A percentile compares a stretch with the other conserved stretches of the same genome.
Conservation (phyloP, 2,113 vertebrate species). For the Calonectris borealis region DNA sequence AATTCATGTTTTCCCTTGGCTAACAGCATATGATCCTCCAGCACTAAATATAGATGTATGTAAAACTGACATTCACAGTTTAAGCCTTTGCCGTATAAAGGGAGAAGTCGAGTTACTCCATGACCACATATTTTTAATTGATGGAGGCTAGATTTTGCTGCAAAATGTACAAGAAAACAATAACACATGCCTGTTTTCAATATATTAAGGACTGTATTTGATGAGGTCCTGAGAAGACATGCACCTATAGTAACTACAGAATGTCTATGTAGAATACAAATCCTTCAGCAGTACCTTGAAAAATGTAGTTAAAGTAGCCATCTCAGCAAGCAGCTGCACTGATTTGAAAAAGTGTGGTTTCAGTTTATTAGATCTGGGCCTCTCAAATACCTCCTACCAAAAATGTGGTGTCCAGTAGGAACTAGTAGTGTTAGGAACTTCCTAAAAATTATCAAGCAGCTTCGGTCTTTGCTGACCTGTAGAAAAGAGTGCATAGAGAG, state of each 20-base stretch:
- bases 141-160: conserved; percentile 20
- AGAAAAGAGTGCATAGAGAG: neutral
- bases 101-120: conserved; percentile 4
- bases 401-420: neutral
- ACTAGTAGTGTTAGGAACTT: neutral
- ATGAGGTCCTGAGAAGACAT: neutral
- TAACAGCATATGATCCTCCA: conserved; percentile 29
- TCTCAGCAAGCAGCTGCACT: neutral
- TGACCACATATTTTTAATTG: neutral
- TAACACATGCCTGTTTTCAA: neutral
- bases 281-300: neutral
- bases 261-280: neutral
- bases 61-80: conserved; percentile 26
- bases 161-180: conserved; percentile 43
- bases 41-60: conserved; percentile 47
- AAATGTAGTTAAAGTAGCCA: neutral
- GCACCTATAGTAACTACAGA: neutral
- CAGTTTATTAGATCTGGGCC: neutral
- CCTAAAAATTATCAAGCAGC: neutral
- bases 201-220: neutral
- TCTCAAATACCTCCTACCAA: neutral
- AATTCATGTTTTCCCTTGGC: conserved; percentile 44
- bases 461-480: neutral
- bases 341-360: neutral
- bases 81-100: conserved; percentile 44